phyloP scores from a whole-genome alignment of 2,797 vertebrate genomes.

The Alectoris magna region DNA sequence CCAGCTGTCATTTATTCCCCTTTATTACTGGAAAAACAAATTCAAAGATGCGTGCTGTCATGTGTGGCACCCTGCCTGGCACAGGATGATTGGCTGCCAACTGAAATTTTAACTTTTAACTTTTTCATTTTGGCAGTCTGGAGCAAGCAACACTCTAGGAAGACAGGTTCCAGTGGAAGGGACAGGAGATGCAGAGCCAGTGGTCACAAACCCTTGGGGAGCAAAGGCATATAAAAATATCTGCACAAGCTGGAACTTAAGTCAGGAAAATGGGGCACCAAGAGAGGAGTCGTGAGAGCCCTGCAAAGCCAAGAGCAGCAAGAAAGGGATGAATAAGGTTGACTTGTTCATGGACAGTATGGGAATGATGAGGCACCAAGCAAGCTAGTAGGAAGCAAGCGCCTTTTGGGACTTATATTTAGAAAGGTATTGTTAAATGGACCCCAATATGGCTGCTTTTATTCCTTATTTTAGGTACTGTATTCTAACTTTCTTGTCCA shows the following conservation, averaged over 20 bases:
- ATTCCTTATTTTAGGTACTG: not conserved
- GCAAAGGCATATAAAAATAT: not conserved
- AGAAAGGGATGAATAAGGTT: fast-evolving
- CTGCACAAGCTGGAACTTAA: not conserved
- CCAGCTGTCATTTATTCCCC: fast-evolving
- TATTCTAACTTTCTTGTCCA: not conserved
- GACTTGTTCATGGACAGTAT: not conserved
- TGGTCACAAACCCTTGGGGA: not conserved
- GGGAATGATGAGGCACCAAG: not conserved
- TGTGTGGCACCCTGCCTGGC: not conserved
- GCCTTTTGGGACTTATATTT: not conserved
- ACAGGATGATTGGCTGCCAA: not conserved
- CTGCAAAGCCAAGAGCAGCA: not conserved
- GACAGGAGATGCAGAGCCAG: not conserved
- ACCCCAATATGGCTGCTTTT: fast-evolving
- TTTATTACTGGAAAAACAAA: not conserved
- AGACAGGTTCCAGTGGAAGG: not conserved
- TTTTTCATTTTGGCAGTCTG: not conserved
- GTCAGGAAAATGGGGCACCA: not conserved
- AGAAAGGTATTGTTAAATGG: not conserved
- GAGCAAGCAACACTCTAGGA: not conserved
- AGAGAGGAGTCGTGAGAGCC: not conserved
- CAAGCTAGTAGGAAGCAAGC: not conserved
- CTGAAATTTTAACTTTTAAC: not conserved
- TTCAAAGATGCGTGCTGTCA: fast-evolving